These are phyloP conservation scores for Melopsittacus undulatus DNA, from an alignment of 2,797 vertebrate species.

Conservation along the genomic window DNA sequence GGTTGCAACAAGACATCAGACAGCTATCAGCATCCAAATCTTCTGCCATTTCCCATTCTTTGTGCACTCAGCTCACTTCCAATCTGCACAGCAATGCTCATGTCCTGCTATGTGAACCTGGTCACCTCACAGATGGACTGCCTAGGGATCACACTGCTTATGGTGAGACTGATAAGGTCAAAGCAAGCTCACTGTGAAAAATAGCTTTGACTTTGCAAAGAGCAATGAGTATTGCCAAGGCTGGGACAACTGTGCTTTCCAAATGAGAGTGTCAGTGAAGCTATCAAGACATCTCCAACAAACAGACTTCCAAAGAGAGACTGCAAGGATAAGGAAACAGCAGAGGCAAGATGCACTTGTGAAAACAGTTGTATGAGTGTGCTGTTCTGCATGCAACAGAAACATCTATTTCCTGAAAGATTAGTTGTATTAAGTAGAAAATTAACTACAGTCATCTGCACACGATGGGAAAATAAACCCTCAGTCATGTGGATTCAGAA, in stretches of 20 bases:
- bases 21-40: background rate
- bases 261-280: background rate
- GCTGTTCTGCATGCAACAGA: background rate
- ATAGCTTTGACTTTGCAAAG: background rate
- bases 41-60: background rate
- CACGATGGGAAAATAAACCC: background rate
- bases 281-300: background rate
- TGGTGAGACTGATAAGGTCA: background rate
- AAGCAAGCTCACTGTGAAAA: constrained; percentile 2
- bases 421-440: background rate
- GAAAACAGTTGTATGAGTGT: background rate
- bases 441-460: background rate
- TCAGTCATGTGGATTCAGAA: background rate
- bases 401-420: background rate
- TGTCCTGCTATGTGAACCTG: background rate
- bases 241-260: background rate
- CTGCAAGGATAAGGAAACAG: background rate
- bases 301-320: background rate
- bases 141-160: background rate
- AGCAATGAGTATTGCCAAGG: background rate
- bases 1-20: background rate
- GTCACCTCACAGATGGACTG: constrained; percentile 44
- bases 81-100: background rate
- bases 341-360: background rate
- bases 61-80: background rate